Base-by-base conservation (phyloP, 2,113 vertebrate species). In the Trichomycterus rosablanca region DNA sequence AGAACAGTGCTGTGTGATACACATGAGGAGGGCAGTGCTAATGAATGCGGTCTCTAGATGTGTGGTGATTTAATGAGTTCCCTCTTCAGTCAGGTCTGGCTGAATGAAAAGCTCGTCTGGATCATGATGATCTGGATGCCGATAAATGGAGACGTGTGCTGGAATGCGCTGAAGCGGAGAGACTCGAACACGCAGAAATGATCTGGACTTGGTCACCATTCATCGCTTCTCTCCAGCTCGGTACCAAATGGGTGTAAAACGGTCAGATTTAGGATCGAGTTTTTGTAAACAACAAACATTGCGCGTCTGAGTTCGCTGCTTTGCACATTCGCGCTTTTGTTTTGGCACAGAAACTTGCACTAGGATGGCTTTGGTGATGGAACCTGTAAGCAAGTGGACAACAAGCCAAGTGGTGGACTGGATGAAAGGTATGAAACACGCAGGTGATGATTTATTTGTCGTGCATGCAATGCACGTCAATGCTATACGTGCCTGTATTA, bases 321-420 rank as follows among this genome's bases (percentile, higher is more conserved):
- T n/a, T n/a, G n/a, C n/a, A 65, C 52, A 11, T 42, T 61, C 67
- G 67, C 58, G 68, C 74, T 81, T 82, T 83, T 81, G 79, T 82
- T 71, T n/a, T 70, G 56, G 53, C 75, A 74, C 58, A 66, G 77
- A 84, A 87, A 89, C 82, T 88, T 86, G 77, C 80, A 32, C 72
- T 14, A 59, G 26, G 59, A 88, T 88, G 86, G 86, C 86, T 64
- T 72, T 88, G 76, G 80, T 86, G 37, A 88, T 88, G 86, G 86
- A 88, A 79, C 86, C 86, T 24, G 86, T 88, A 45, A 88, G 86
- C 81, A 88, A 87, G 83, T 88, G 86, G 86, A 85, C 83, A 78
- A 83, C 83, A 45, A 69, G 73, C 67, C 86, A 87, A 69, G 86
- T 88, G 77, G 81, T 87, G 9, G 85, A 88, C 73, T 88, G 86